phyloP scores from a whole-genome alignment of 1,140 invertebrate species.

The Dinoponera quadriceps region DNA sequence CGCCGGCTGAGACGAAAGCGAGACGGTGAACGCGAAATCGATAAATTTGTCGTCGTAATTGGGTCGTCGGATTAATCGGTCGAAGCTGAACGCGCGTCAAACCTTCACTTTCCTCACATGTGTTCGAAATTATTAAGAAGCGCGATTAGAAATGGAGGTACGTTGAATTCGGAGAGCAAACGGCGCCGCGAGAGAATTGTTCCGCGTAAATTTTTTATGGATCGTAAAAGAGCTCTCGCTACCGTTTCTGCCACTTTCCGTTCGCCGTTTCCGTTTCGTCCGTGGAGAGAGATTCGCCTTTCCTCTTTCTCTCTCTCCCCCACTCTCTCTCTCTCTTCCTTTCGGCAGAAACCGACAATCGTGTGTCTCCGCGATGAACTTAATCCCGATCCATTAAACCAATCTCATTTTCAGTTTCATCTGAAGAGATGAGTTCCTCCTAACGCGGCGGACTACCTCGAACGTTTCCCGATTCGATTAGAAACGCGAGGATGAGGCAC shows the following conservation, averaged over 20 bases:
- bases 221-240: constrained; percentile 74
- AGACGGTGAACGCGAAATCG: neutral
- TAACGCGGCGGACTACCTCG: neutral
- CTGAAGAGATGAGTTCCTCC: neutral
- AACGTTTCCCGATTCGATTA: constrained; percentile 27
- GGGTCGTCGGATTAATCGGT: constrained; percentile 14
- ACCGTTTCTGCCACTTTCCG: constrained; percentile 15
- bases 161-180: constrained; percentile 5
- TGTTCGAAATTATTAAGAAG: constrained; percentile 7
- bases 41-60: constrained; percentile 21
- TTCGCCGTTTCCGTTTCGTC: constrained; percentile 8
- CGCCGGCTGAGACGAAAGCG: constrained; percentile 18
- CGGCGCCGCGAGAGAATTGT: constrained; percentile 74
- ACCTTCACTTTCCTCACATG: neutral
- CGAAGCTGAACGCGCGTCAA: constrained; percentile 6
- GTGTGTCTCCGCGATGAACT: constrained; percentile 9
- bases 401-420: constrained; percentile 64
- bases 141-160: neutral
- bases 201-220: constrained; percentile 81
- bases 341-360: constrained; percentile 6
- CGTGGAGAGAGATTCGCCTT: neutral
- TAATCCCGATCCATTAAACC: constrained; percentile 36
- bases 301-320: neutral
- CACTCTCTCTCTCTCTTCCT: neutral
- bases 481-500: constrained; percentile 3